Conservation (phyloP, 2,797 vertebrate species). For the Pantherophis vulpinus region DNA sequence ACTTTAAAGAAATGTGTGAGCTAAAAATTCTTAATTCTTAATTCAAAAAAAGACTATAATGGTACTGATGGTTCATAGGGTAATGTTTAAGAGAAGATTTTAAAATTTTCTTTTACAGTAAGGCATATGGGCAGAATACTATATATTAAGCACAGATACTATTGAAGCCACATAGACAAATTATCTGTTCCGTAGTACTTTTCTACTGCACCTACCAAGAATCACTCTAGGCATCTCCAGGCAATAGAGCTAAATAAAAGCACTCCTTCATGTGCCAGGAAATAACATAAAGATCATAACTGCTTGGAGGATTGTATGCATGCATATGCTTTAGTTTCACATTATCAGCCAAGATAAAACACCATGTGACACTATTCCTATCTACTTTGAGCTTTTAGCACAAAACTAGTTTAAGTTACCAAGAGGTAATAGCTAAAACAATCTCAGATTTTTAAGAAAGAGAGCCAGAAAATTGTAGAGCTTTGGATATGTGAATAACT, state of each 20-base stretch:
- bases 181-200: not conserved
- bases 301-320: not conserved
- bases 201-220: not conserved
- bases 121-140: not conserved
- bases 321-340: not conserved
- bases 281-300: constrained; percentile 39
- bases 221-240: not conserved
- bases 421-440: not conserved
- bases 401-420: not conserved
- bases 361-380: not conserved
- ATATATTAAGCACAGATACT: not conserved
- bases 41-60: not conserved
- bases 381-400: not conserved
- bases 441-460: not conserved
- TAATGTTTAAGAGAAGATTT: not conserved
- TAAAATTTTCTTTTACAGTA: not conserved
- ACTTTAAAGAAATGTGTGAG: not conserved
- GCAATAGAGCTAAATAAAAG: constrained; percentile 30
- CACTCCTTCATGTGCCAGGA: constrained; percentile 55
- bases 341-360: not conserved
- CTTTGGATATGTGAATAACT: not conserved
- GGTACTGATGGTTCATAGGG: not conserved
- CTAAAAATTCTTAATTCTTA: not conserved
- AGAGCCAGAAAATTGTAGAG: not conserved
- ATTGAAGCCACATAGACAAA: not conserved